These are phyloP conservation scores for Coranthus polyacanthus DNA, from an alignment of 2,797 vertebrate genomes.

Conservation along the genomic window DNA sequence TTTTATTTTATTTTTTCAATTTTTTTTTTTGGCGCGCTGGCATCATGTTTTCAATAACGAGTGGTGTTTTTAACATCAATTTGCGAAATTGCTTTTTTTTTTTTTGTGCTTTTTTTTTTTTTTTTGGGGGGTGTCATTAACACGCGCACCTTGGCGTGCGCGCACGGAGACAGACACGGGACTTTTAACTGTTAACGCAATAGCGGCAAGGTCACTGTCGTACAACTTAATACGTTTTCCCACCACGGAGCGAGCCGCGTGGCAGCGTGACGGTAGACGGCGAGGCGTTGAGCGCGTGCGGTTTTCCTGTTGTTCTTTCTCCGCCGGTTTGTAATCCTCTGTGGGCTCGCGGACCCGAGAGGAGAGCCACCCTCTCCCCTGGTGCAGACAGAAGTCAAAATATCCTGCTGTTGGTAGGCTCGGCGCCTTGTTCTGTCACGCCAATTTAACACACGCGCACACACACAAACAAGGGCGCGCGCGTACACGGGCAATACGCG, in stretches of 20 bases:
- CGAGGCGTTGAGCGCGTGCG: neutral
- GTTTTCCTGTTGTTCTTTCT: conserved; percentile 3
- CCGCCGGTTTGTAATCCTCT: neutral
- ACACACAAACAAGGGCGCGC: neutral
- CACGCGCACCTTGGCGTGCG: neutral
- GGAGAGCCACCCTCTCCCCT: conserved; percentile 30
- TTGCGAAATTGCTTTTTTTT: neutral
- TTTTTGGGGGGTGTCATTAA: conserved; percentile 8
- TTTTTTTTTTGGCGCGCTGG: no score
- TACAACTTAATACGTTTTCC: conserved; percentile 35
- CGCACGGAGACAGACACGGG: neutral
- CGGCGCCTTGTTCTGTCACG: conserved; percentile 8
- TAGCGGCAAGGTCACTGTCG: conserved; percentile 64
- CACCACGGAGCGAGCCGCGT: conserved; percentile 14
- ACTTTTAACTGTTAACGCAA: no score
- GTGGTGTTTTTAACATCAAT: neutral
- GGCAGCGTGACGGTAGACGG: conserved; percentile 27
- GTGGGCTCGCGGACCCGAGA: conserved; percentile 9
- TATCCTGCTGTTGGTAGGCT: neutral
- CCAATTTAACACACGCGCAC: neutral
- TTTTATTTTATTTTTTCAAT: no score
- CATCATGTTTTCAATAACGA: no score
- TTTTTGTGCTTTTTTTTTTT: no score
- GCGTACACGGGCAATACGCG: neutral
- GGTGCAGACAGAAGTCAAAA: conserved; percentile 12